These are phyloP conservation scores for Aphelinus atriplicis DNA, from an alignment of 1,140 invertebrate genomes.

Conservation along the genomic window DNA sequence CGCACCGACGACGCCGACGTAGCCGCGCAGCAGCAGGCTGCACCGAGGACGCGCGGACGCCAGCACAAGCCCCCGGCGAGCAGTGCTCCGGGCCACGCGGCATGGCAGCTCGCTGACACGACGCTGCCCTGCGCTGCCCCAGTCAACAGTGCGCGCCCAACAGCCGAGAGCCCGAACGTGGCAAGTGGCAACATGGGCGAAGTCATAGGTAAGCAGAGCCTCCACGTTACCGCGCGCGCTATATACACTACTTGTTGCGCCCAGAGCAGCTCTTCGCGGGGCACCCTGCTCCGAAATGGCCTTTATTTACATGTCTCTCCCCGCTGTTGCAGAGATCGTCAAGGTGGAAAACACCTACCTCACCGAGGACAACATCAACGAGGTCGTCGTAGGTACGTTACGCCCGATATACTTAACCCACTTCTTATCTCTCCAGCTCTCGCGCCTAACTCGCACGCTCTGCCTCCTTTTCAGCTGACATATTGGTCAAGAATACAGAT, in stretches of 20 bases:
- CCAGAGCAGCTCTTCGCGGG: neutral
- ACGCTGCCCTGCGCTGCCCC: too few species aligned
- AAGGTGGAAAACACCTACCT: slow-evolving; percentile 46
- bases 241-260: slow-evolving; percentile 26
- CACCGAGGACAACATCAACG: slow-evolving; percentile 23
- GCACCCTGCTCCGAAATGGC: neutral
- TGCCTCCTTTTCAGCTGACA: slow-evolving; percentile 17
- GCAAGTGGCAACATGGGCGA: slow-evolving; percentile 24
- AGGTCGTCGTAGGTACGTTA: slow-evolving; percentile 47
- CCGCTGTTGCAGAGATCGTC: slow-evolving; percentile 48
- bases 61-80: too few species aligned
- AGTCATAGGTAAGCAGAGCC: slow-evolving; percentile 32
- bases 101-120: too few species aligned
- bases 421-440: too few species aligned
- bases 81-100: too few species aligned
- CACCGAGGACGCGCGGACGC: too few species aligned
- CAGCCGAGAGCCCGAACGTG: too few species aligned
- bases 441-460: neutral
- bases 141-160: too few species aligned
- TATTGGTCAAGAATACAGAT: slow-evolving; percentile 27
- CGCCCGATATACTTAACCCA: too few species aligned
- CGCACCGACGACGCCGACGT: too few species aligned
- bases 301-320: slow-evolving; percentile 10
- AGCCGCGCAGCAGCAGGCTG: too few species aligned
- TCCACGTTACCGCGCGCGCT: neutral